Base-by-base conservation (phyloP, 2,888 invertebrate genomes). In the Dione vanillae region DNA sequence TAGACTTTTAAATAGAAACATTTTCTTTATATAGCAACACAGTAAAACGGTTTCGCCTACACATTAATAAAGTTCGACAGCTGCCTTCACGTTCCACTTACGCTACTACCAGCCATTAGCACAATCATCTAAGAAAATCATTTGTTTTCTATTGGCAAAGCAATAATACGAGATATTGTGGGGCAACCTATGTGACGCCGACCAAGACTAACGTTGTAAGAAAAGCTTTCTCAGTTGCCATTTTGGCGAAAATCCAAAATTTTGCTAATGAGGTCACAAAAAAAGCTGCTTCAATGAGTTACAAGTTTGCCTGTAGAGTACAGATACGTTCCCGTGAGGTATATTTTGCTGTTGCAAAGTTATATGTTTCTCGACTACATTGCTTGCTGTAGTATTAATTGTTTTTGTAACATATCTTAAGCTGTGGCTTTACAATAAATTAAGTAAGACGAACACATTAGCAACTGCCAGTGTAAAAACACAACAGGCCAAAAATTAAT, bases 211-310 rank as follows among this genome's bases (percentile, higher is more conserved):
- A 67, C 67, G 47, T 62, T 70, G 67, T 74, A 77, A 77, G 77
- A 74, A 73, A 74, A 75, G 74, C 76, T 76, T 74, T 72, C 73
- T 73, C 75, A 76, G 75, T 79, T 74, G 75, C 75, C 76, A 72
- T 75, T 78, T 78, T 81, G 81, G 81, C 80, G 64, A 70, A 72
- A 75, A 76, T 78, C 81, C 81, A 80, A 78, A 79, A 78, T 73
- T 69, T 76, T 77, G 73, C 76, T 79, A 80, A 81, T 78, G 79
- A 78, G 79, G 81, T 77, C 78, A 75, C 74, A 73, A 73, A 76
- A 73, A 73, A 77, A 77, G 77, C 77, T 74, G 76, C 76, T 76
- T 70, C 72, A 76, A 77, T 78, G 78, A 78, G 75, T 79, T 78
- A 78, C 74, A 67, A 69, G 75, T 74, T 45, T 70, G 70, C 66